These are phyloP conservation scores for Oncopodura yosiiana DNA, from an alignment of 1,140 invertebrate species.

Conservation along the genomic window DNA sequence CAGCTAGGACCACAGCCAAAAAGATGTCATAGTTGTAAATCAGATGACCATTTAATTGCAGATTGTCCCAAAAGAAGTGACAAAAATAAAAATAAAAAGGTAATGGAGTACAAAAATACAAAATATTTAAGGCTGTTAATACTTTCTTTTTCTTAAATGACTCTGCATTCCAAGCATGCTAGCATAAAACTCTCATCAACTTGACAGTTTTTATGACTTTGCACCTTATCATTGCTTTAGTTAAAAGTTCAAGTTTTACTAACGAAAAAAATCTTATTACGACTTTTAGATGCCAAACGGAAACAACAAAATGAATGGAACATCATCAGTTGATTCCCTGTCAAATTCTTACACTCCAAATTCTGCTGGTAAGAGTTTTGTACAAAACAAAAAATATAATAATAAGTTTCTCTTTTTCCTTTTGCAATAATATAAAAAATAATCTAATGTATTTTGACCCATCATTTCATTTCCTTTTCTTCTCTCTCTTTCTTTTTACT, in stretches of 20 bases:
- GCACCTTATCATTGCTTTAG: too few species aligned
- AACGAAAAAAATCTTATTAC: too few species aligned
- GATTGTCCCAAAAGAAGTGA: conserved; percentile 55
- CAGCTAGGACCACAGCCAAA: conserved; percentile 74
- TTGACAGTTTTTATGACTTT: too few species aligned
- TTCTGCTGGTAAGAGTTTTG: conserved; percentile 15
- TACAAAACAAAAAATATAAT: not conserved
- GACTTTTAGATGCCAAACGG: conserved; percentile 15
- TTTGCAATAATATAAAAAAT: too few species aligned
- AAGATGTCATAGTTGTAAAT: conserved; percentile 77
- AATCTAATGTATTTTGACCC: too few species aligned
- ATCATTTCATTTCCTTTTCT: too few species aligned
- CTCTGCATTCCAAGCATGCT: not conserved
- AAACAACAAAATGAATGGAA: conserved; percentile 21
- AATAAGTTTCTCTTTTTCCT: too few species aligned
- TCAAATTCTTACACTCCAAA: conserved; percentile 20
- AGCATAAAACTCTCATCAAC: too few species aligned
- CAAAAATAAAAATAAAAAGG: conserved; percentile 29
- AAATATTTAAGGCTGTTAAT: not conserved
- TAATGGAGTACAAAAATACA: not conserved
- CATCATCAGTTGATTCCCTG: conserved; percentile 23
- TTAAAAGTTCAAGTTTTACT: too few species aligned
- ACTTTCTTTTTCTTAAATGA: not conserved
- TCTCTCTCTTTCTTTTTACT: too few species aligned
- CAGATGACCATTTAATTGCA: conserved; percentile 71